A percentile compares a stretch with the other conserved stretches of the same genome.
phyloP scores from a whole-genome alignment of 2,888 invertebrate genomes.

The Campoletis raptor region DNA sequence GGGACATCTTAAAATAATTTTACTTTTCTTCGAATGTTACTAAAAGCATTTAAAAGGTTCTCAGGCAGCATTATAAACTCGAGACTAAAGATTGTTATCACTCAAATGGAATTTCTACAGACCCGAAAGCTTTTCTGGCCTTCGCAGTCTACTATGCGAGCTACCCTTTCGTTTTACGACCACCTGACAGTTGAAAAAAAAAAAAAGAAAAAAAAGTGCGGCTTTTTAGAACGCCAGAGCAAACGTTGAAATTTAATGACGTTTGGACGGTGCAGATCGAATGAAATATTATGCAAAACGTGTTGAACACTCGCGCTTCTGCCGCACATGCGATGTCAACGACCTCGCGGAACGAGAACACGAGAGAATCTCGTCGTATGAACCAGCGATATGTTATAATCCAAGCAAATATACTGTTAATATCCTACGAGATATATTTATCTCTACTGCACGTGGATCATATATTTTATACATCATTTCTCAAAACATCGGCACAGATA shows the following conservation, averaged over 20 bases:
- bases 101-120: background rate
- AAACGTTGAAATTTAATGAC: constrained; percentile 45
- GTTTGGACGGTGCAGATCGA: constrained; percentile 24
- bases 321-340: constrained; percentile 55
- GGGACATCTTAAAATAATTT: background rate
- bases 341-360: constrained; percentile 61
- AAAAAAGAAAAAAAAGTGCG: constrained; percentile 7
- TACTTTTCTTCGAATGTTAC: background rate
- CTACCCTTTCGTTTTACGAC: constrained; percentile 28
- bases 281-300: constrained; percentile 57
- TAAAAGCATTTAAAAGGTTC: background rate
- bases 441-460: background rate
- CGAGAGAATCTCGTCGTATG: constrained; percentile 47
- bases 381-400: constrained; percentile 29
- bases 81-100: background rate
- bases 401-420: background rate
- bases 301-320: constrained; percentile 18
- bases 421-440: constrained; percentile 28
- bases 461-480: constrained; percentile 6
- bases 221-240: background rate
- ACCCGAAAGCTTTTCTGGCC: background rate
- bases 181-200: constrained; percentile 37
- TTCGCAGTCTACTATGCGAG: background rate
- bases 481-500: constrained; percentile 54
- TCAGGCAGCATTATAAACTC: background rate